These are phyloP conservation scores for Andrena flavipes DNA, from an alignment of 2,888 invertebrate genomes.

Conservation along the genomic window DNA sequence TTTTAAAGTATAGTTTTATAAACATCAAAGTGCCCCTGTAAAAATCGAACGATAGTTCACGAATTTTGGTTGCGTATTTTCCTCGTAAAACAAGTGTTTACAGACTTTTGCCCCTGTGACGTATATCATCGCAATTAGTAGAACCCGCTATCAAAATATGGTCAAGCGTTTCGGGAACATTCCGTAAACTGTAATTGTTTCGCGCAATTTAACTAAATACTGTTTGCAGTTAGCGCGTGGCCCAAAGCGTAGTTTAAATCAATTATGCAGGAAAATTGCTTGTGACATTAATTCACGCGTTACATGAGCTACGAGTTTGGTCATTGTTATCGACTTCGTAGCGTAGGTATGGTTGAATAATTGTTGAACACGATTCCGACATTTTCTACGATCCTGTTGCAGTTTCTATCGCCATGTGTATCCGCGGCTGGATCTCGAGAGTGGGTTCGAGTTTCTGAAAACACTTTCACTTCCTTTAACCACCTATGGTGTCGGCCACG, in stretches of 20 bases:
- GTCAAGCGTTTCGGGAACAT: conserved; percentile 21
- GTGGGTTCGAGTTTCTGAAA: conserved; percentile 41
- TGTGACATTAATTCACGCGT: conserved; percentile 38
- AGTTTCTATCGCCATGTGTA: conserved; percentile 25
- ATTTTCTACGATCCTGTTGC: conserved; percentile 15
- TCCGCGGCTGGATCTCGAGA: conserved; percentile 33
- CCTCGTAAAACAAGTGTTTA: neutral
- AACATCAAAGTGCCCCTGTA: neutral
- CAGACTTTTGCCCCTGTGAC: neutral
- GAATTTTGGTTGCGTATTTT: too few relatives aligned
- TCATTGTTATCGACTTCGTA: conserved; percentile 36
- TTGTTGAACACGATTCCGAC: conserved; percentile 28
- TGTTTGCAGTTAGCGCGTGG: conserved; percentile 38
- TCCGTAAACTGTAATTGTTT: conserved; percentile 37
- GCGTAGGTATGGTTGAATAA: conserved; percentile 30
- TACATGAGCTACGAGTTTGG: conserved; percentile 22
- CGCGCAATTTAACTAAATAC: conserved; percentile 41
- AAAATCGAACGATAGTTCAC: neutral
- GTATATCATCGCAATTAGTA: neutral
- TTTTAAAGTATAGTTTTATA: neutral
- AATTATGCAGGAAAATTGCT: conserved; percentile 43
- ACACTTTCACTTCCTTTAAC: conserved; percentile 66
- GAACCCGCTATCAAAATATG: conserved; percentile 28
- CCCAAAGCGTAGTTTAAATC: conserved; percentile 51
- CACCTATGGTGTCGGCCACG: neutral